Base-by-base conservation (phyloP, 2,888 invertebrate species). In the Anticlea derivata region DNA sequence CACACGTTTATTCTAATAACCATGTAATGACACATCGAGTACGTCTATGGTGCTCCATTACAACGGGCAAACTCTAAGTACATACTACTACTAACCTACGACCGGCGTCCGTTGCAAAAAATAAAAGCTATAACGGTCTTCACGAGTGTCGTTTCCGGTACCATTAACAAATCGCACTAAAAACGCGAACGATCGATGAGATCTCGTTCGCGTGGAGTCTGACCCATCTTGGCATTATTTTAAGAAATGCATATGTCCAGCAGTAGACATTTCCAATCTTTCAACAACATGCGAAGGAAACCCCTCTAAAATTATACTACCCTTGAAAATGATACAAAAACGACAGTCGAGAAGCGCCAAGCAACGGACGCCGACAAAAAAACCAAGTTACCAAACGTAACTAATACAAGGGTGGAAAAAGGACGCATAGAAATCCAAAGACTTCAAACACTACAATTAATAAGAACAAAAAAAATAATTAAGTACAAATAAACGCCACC, bases 11-110 rank as follows among this genome's bases (percentile, higher is more conserved):
- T 87, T 86, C 87, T 88, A 88, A 84, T 86, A 85, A 81, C 79
- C 78, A 86, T 89, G 86, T 89, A 89, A 89, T 90, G 86, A 87
- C 85, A 88, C 84, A 84, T 82, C 69, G 78, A 76, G 76, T 83
- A 84, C 76, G 75, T 70, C 79, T 84, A 84, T 68, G 46, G 87
- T 87, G 89, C 88, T 83, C 83, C 78, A 75, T 81, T 79, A 84
- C 86, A 78, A 82, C 86, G 86, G 80, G 86, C 86, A 81, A 82
- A 78, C 78, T 74, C 83, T 85, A 86, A 78, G 77, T 80, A 82
- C 83, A 80, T 73, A 70, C 83, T 83, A 83, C 34, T 44, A 55
- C 70, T 70, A 73, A 54, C 77, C 77, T 81, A 82, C 84, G 46
- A 68, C 78, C 76, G 71, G 50, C 63, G 64, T 65, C 70, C 74